Evolutionary conservation across 2,888 invertebrate genomes (phyloP).

Genomic region (Agapetus fuscipes): DNA sequence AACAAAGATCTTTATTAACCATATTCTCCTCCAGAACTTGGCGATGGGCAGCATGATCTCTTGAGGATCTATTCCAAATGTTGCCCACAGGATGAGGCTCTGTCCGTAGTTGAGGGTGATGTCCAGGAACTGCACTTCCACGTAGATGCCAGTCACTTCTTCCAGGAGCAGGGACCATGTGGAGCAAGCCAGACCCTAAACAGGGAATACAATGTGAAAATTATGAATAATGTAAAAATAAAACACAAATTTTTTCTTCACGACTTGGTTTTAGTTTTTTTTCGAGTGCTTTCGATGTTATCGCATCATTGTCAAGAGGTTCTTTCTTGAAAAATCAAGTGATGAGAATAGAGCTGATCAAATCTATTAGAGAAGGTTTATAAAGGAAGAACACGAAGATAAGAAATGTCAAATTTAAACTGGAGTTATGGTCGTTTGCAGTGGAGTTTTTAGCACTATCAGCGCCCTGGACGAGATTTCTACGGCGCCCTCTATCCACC

Average conservation of each 20-base stretch:
- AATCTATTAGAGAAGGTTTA: too few relatives aligned
- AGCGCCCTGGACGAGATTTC: too few relatives aligned
- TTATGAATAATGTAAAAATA: not conserved
- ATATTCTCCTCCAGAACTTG: conserved; percentile 51
- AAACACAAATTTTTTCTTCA: conserved; percentile 1
- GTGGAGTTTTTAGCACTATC: too few relatives aligned
- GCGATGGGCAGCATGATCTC: conserved; percentile 60
- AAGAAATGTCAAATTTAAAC: too few relatives aligned
- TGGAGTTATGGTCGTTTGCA: too few relatives aligned
- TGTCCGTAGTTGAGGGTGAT: conserved; percentile 85
- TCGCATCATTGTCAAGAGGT: too few relatives aligned
- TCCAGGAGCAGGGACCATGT: conserved; percentile 76
- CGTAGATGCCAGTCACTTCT: conserved; percentile 79
- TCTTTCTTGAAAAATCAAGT: not conserved
- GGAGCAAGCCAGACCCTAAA: conserved; percentile 70
- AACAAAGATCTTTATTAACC: too few relatives aligned
- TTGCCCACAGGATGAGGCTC: conserved; percentile 71
- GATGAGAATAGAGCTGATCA: too few relatives aligned
- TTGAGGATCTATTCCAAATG: conserved; percentile 79
- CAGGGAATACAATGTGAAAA: conserved; percentile 20
- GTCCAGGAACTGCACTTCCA: conserved; percentile 88
- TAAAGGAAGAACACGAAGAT: too few relatives aligned
- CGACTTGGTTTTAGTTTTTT: conserved; percentile 1
- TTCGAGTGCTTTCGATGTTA: too few relatives aligned
- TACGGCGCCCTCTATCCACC: too few relatives aligned